Evolutionary conservation across 2,113 vertebrate genomes (phyloP).

Genomic region (Pterocles burchelli): DNA sequence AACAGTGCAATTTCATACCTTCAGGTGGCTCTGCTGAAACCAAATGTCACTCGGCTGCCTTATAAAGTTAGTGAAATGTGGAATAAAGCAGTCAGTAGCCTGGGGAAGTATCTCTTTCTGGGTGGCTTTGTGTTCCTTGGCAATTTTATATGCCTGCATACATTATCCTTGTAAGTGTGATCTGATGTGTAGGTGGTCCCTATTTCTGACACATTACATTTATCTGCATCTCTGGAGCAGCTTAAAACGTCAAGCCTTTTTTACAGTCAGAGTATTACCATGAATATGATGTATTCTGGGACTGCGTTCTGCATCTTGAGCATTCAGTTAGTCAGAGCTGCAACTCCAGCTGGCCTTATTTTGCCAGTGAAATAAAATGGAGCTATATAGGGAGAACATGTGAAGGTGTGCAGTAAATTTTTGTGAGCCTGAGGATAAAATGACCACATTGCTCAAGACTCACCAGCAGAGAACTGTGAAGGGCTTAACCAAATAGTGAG

Average conservation of each 20-base stretch:
- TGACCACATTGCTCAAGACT: slow-evolving; percentile 50
- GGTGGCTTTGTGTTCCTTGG: slow-evolving; percentile 47
- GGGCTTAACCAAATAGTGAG: not conserved
- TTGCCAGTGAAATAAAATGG: slow-evolving; percentile 26
- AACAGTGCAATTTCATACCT: slow-evolving; percentile 27
- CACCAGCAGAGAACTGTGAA: slow-evolving; percentile 14
- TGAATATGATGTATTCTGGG: slow-evolving; percentile 51
- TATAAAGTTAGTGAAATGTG: slow-evolving; percentile 32
- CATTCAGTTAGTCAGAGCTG: slow-evolving; percentile 54
- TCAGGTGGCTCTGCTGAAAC: slow-evolving; percentile 35
- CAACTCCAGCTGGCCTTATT: slow-evolving; percentile 51
- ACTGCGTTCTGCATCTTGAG: slow-evolving; percentile 37
- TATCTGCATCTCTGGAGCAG: slow-evolving; percentile 60
- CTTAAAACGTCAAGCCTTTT: slow-evolving; percentile 45
- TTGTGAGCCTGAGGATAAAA: slow-evolving; percentile 35
- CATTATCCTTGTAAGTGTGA: slow-evolving; percentile 62
- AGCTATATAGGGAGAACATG: slow-evolving; percentile 49
- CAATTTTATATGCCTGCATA: slow-evolving; percentile 28
- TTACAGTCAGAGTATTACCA: slow-evolving; percentile 36
- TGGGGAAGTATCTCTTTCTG: slow-evolving; percentile 50
- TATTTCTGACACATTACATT: slow-evolving; percentile 62
- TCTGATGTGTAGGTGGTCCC: slow-evolving; percentile 59
- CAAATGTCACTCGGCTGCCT: slow-evolving; percentile 31
- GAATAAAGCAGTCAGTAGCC: slow-evolving; percentile 34
- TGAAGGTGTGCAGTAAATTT: slow-evolving; percentile 42